phyloP scores from a whole-genome alignment of 1,140 invertebrate genomes.

The Ctenoplectra terminalis region DNA sequence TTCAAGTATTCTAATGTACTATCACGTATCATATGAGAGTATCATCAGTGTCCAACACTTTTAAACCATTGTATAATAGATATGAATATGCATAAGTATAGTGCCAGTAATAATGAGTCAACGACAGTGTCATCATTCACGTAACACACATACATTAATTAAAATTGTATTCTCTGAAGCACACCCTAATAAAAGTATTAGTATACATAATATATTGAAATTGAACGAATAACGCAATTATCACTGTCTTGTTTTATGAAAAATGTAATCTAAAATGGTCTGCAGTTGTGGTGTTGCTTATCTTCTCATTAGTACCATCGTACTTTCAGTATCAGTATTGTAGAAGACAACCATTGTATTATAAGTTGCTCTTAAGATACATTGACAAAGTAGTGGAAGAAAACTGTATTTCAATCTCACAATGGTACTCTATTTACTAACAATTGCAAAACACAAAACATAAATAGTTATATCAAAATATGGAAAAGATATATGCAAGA shows the following conservation, averaged over 20 bases:
- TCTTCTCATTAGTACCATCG: constrained; percentile 41
- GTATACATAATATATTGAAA: not conserved
- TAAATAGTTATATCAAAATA: not conserved
- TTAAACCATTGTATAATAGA: constrained; percentile 53
- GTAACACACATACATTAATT: not conserved
- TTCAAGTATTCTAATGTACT: constrained; percentile 4
- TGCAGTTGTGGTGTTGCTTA: constrained; percentile 32
- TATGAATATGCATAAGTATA: constrained; percentile 27
- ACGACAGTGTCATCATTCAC: not conserved
- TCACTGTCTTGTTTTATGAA: constrained; percentile 10
- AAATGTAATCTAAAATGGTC: constrained; percentile 25
- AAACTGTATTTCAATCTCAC: not conserved
- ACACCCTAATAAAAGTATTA: not conserved
- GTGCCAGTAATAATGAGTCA: not conserved
- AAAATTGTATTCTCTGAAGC: not conserved
- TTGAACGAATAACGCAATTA: constrained; percentile 21
- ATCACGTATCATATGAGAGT: constrained; percentile 29
- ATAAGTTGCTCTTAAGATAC: not conserved
- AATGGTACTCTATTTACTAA: not conserved
- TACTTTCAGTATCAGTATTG: constrained; percentile 15
- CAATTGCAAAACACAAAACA: not conserved
- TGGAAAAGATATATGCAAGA: not conserved
- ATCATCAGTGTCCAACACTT: constrained; percentile 43
- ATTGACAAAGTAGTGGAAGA: not conserved
- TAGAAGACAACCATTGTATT: constrained; percentile 30